Evolutionary conservation across 2,888 invertebrate species (phyloP).

Genomic region (Zhengitettix transpicula): DNA sequence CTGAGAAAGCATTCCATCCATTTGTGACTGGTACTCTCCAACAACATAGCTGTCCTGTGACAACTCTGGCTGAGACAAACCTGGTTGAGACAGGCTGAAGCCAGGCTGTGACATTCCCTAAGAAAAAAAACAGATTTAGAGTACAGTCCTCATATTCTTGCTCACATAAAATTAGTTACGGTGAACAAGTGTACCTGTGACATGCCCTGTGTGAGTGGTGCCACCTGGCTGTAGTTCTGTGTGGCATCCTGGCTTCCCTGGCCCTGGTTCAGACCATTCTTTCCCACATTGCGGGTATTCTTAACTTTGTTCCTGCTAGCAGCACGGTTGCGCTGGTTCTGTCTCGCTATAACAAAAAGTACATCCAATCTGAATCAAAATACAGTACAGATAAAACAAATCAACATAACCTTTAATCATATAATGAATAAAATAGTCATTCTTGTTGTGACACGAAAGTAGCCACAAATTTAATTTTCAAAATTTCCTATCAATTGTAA

Average conservation of each 20-base stretch:
- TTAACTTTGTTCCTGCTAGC: constrained; percentile 20
- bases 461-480: too few species aligned
- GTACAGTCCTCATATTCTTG: not conserved
- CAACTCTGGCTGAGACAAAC: constrained; percentile 53
- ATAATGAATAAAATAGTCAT: too few species aligned
- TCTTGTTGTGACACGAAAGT: too few species aligned
- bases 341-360: constrained; percentile 21
- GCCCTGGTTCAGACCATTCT: constrained; percentile 22
- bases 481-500: too few species aligned
- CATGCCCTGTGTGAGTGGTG: constrained; percentile 27
- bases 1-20: constrained; percentile 87
- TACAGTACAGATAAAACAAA: too few species aligned
- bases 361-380: not conserved
- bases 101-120: constrained; percentile 53
- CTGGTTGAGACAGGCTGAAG: constrained; percentile 48
- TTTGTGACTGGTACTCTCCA: constrained; percentile 78
- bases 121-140: constrained; percentile 32
- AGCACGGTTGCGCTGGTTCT: constrained; percentile 28
- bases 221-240: constrained; percentile 43
- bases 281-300: constrained; percentile 4
- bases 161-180: too few species aligned
- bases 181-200: constrained; percentile 20
- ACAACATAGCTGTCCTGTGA: constrained; percentile 70
- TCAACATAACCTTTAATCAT: too few species aligned
- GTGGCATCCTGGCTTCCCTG: constrained; percentile 49